Base-by-base conservation (phyloP, 2,113 vertebrate genomes). In the Chloropsis hardwickii region DNA sequence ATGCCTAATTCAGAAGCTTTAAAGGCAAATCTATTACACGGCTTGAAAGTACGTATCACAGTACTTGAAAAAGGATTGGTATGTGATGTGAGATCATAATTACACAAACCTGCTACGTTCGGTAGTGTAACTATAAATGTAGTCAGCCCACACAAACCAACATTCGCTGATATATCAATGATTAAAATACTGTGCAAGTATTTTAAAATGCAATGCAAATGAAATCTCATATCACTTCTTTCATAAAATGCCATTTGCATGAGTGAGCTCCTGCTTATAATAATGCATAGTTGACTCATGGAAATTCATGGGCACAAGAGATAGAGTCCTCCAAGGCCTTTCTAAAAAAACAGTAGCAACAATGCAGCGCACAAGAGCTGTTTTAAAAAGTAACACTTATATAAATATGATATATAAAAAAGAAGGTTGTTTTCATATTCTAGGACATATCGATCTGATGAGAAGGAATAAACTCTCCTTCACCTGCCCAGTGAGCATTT, bases 261-360 rank as follows among this genome's bases (percentile, higher is more conserved):
- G 14, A 58, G 21, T 81, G 70, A 71, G 17, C 12, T 77, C 64
- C 33, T 58, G 6, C 31, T 54, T 54, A 37, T 64, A 44, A 12
- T 23, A 86, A 44, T 16, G 12, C 10, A 8, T 21, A 12, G 19
- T 2, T 83, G 39, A 37, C 21, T 54, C 0, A 0, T 47, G 19
- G 44, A 94, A 88, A 89, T 60, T 62, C 25, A 47, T 71, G 65
- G 25, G 51, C 4, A 3, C 28, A 39, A 74, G 47, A 70, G 42
- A 69, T 29, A 6, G 35, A 72, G 53, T 27, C 33, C 22, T 77
- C 44, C n/a, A 48, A 81, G 40, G 56, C 16, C 23, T 84, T 73
- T 42, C 29, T 65, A 12, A 61, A 53, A 61, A 47, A n/a, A 0
- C 4, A 31, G 27, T 39, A 70, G 17, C 23, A 80, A 48, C 40